phyloP scores from a whole-genome alignment of 2,113 vertebrate genomes.

The Rousettus leschenaultii region DNA sequence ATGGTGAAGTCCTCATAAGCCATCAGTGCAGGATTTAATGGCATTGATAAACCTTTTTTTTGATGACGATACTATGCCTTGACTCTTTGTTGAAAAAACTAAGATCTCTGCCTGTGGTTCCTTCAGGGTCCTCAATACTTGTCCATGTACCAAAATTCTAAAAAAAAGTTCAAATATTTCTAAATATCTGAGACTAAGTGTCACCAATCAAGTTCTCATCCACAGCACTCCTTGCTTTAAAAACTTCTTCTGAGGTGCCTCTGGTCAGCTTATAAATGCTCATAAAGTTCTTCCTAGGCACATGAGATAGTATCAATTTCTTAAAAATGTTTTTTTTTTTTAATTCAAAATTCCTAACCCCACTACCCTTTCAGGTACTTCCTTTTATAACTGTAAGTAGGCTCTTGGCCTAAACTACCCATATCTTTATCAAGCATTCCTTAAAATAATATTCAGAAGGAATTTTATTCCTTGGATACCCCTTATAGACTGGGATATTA shows the following conservation, averaged over 20 bases:
- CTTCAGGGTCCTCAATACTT: neutral
- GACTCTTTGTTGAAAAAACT: neutral
- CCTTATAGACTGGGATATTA: neutral
- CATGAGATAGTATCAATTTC: neutral
- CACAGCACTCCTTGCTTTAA: neutral
- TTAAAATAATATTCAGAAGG: neutral
- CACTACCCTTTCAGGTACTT: neutral
- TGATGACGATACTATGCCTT: neutral
- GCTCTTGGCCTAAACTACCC: neutral
- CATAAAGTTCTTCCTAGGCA: neutral
- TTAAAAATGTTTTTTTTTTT: neutral
- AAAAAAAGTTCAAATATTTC: neutral
- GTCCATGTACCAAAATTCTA: neutral
- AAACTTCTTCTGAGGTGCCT: neutral
- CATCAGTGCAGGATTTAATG: rapidly evolving
- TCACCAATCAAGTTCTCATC: neutral
- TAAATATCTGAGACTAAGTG: neutral
- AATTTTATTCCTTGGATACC: neutral
- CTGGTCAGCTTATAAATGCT: neutral
- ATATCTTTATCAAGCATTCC: neutral
- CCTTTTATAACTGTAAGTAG: neutral
- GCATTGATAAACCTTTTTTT: neutral
- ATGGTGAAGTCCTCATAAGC: rapidly evolving
- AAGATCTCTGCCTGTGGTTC: neutral
- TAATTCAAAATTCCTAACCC: neutral